Conservation (phyloP, 2,888 invertebrate species). For the Sicus ferrugineus region DNA sequence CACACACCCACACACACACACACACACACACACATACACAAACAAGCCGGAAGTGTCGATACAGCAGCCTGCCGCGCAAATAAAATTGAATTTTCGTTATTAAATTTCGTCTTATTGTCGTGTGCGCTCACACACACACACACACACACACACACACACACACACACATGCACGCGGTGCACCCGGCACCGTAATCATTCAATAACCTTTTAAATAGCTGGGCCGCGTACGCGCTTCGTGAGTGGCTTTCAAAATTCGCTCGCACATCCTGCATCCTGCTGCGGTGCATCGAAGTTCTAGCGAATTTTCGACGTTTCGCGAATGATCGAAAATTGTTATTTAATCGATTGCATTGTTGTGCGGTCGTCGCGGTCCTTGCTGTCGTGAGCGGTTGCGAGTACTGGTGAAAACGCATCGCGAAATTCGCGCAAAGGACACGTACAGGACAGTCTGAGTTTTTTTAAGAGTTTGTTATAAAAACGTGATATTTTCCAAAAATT, state of each 20-base stretch:
- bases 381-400: background rate
- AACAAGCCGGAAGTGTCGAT: conserved; percentile 14
- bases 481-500: too few species aligned
- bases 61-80: background rate
- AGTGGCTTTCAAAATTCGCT: background rate
- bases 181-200: background rate
- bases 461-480: too few species aligned
- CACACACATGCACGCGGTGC: background rate
- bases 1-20: background rate
- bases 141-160: background rate
- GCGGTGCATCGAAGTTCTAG: background rate
- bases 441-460: too few species aligned
- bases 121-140: background rate
- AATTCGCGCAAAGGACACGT: too few species aligned
- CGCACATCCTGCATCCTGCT: background rate
- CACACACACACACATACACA: background rate
- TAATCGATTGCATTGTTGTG: conserved; percentile 17
- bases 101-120: conserved; percentile 24
- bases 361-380: background rate
- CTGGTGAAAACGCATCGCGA: too few species aligned
- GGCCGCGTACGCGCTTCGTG: background rate
- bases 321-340: conserved; percentile 18
- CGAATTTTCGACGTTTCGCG: background rate
- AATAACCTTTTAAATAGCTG: background rate
- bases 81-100: conserved; percentile 29